phyloP scores from a whole-genome alignment of 2,888 invertebrate species.

The Hypomecis punctinalis region DNA sequence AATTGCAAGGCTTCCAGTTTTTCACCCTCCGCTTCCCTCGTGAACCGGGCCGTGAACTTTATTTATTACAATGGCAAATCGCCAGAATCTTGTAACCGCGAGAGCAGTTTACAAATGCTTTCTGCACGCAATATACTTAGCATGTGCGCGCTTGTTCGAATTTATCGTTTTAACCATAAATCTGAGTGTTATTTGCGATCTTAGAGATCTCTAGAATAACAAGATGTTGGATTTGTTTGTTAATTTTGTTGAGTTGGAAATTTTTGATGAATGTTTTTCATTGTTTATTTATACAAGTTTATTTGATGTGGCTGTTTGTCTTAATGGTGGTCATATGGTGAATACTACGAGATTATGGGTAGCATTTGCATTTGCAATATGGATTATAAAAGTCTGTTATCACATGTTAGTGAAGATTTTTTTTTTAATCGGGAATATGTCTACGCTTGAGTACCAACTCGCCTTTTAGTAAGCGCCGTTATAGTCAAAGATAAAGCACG shows the following conservation, averaged over 20 bases:
- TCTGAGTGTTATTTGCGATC: constrained; percentile 10
- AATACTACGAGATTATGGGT: no score
- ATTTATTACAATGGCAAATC: constrained; percentile 28
- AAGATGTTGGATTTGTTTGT: background rate
- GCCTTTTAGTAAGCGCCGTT: no score
- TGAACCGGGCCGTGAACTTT: constrained; percentile 20
- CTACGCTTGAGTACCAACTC: no score
- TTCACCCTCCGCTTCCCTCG: constrained; percentile 3
- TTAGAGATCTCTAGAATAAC: background rate
- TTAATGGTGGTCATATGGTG: no score
- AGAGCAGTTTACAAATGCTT: constrained; percentile 28
- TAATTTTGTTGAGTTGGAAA: background rate
- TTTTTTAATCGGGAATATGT: no score
- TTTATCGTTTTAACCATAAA: constrained; percentile 18
- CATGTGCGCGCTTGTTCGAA: constrained; percentile 10
- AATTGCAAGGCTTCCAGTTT: constrained; percentile 14
- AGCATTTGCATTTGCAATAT: no score
- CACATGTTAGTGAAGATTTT: no score
- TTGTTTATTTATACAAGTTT: no score
- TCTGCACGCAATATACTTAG: constrained; percentile 21
- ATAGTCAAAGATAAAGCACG: no score
- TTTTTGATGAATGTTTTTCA: no score
- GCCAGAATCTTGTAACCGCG: constrained; percentile 34
- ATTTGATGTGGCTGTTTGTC: background rate
- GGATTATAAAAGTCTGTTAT: no score